Conservation (phyloP, 2,113 vertebrate genomes). For the Cyprinus carpio region DNA sequence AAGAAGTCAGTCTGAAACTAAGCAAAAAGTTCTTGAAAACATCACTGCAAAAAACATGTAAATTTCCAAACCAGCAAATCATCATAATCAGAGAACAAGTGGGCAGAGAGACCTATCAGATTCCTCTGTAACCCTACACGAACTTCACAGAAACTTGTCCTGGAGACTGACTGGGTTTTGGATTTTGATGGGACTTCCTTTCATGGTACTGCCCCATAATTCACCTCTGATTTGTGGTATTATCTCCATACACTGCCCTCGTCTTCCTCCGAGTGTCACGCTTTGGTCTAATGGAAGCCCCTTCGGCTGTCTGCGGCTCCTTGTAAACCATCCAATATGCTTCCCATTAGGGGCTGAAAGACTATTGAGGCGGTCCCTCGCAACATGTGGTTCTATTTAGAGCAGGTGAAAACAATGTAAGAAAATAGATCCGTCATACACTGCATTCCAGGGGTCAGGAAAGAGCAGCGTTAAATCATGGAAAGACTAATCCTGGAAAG, state of each 20-base stretch:
- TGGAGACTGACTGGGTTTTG: not conserved
- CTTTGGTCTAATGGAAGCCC: not conserved
- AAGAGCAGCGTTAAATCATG: slow-evolving; percentile 75
- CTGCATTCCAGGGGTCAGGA: slow-evolving; percentile 70
- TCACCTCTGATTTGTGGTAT: not conserved
- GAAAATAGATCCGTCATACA: slow-evolving; percentile 79
- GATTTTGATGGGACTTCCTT: slow-evolving; percentile 5
- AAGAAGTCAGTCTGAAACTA: not conserved
- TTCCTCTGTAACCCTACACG: slow-evolving; percentile 8
- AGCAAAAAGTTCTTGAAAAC: not conserved
- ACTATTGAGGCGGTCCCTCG: slow-evolving; percentile 61
- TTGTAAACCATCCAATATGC: slow-evolving; percentile 67
- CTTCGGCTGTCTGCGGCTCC: slow-evolving; percentile 28
- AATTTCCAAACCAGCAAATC: not conserved
- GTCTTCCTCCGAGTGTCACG: slow-evolving; percentile 19
- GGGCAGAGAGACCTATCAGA: too few relatives aligned
- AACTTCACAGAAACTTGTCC: not conserved
- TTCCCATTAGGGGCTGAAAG: slow-evolving; percentile 77
- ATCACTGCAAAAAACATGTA: not conserved
- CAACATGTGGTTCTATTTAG: slow-evolving; percentile 77
- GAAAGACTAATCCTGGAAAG: slow-evolving; percentile 67
- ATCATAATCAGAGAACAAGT: not conserved
- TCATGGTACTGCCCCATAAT: not conserved
- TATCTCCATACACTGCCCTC: not conserved
- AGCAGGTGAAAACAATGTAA: slow-evolving; percentile 83